Conservation (phyloP, 2,888 invertebrate genomes). For the Rotaria macrura region DNA sequence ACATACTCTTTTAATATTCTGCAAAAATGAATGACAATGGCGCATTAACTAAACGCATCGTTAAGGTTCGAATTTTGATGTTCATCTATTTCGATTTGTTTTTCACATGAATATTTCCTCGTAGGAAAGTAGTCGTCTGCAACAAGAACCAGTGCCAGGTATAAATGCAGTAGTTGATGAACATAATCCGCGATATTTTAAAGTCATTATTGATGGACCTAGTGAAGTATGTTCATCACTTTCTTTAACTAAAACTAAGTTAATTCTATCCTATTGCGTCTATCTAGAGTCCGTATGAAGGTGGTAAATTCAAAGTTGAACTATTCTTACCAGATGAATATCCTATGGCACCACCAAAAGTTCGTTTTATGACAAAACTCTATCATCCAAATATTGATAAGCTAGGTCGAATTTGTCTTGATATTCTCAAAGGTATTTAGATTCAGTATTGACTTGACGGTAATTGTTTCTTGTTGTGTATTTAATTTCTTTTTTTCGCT, state of each 20-base stretch:
- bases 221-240: slow-evolving; percentile 38
- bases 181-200: slow-evolving; percentile 90
- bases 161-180: slow-evolving; percentile 94
- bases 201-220: slow-evolving; percentile 71
- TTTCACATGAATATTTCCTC: neutral
- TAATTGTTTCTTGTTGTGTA: too few relatives aligned
- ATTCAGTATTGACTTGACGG: too few relatives aligned
- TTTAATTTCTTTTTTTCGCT: neutral
- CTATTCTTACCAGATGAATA: slow-evolving; percentile 98
- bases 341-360: slow-evolving; percentile 99
- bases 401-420: slow-evolving; percentile 94
- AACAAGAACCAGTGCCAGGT: slow-evolving; percentile 95
- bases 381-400: slow-evolving; percentile 99
- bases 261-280: slow-evolving; percentile 35
- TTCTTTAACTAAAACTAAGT: neutral
- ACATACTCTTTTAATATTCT: too few relatives aligned
- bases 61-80: neutral
- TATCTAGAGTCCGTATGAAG: slow-evolving; percentile 78
- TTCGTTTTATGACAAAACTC: slow-evolving; percentile 98
- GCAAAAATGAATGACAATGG: neutral
- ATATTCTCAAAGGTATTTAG: slow-evolving; percentile 73
- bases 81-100: too few relatives aligned
- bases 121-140: slow-evolving; percentile 88
- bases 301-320: slow-evolving; percentile 79
- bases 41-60: slow-evolving; percentile 1